Evolutionary conservation across 2,888 invertebrate species (phyloP).

Genomic region (Maniola hyperantus): DNA sequence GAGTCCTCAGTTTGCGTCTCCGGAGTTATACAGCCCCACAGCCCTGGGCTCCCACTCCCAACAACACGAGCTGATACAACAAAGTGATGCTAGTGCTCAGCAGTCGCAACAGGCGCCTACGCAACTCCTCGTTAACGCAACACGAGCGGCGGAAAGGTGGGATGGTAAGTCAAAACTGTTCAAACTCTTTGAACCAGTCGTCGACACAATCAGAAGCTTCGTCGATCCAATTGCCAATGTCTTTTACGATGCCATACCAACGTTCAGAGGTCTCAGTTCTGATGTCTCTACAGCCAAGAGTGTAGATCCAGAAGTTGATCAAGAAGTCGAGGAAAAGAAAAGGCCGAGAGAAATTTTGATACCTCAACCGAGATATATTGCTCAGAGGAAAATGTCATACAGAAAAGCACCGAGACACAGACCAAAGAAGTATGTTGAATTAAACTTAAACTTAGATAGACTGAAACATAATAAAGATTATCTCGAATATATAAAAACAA

Average conservation of each 20-base stretch:
- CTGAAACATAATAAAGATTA: constrained; percentile 74
- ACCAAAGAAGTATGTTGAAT: constrained; percentile 70
- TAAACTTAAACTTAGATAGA: constrained; percentile 69
- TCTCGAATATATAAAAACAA: constrained; percentile 71
- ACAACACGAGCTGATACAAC: constrained; percentile 71
- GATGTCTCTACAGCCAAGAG: constrained; percentile 65
- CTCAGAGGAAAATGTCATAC: constrained; percentile 69
- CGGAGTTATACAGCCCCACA: constrained; percentile 75
- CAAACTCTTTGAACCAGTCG: constrained; percentile 73
- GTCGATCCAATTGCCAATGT: constrained; percentile 71
- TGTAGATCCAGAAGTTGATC: constrained; percentile 52
- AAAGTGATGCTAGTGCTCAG: constrained; percentile 76
- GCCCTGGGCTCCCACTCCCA: constrained; percentile 68
- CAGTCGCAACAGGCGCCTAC: constrained; percentile 78
- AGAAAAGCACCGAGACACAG: constrained; percentile 53
- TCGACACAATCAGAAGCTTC: constrained; percentile 64
- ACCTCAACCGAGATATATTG: constrained; percentile 72
- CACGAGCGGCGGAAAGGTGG: constrained; percentile 77
- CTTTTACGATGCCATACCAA: constrained; percentile 72
- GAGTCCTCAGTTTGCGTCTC: constrained; percentile 75
- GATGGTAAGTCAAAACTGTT: constrained; percentile 79
- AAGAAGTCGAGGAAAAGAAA: constrained; percentile 55
- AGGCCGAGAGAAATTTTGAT: constrained; percentile 67
- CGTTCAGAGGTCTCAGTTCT: constrained; percentile 69
- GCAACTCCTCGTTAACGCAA: constrained; percentile 68